Evolutionary conservation across 1,140 invertebrate species (phyloP).

Genomic region (Bombyx mandarina): DNA sequence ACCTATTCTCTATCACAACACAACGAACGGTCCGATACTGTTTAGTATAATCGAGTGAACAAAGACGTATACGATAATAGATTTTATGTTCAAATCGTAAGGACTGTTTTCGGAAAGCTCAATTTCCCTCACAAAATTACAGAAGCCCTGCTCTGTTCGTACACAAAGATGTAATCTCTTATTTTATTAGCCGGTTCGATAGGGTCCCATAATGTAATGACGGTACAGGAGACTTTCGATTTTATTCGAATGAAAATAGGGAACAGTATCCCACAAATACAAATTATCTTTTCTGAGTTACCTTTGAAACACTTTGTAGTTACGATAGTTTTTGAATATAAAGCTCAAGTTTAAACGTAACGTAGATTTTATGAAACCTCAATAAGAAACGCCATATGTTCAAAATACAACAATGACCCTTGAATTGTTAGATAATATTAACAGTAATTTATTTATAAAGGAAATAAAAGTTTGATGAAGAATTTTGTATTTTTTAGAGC

Average conservation of each 20-base stretch:
- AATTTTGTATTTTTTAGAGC: too few relatives aligned
- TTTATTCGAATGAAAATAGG: conserved; percentile 12
- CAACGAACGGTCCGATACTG: conserved; percentile 38
- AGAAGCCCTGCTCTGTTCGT: conserved; percentile 52
- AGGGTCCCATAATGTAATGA: conserved; percentile 21
- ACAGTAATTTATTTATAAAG: too few relatives aligned
- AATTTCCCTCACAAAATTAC: conserved; percentile 50
- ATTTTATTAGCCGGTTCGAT: conserved; percentile 60
- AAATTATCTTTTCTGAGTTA: conserved; percentile 10
- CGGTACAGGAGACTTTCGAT: conserved; percentile 19
- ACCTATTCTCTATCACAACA: conserved; percentile 44
- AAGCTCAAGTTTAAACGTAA: too few relatives aligned
- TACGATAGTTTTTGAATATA: conserved; percentile 2
- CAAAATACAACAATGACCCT: too few relatives aligned
- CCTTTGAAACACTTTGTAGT: conserved; percentile 13
- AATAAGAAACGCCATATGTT: too few relatives aligned
- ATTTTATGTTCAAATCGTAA: neutral
- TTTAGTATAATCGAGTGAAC: conserved; percentile 7
- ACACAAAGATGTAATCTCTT: conserved; percentile 65
- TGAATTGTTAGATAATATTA: too few relatives aligned
- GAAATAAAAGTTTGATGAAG: too few relatives aligned
- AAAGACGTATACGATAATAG: too few relatives aligned
- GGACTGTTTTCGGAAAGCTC: conserved; percentile 1
- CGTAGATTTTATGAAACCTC: too few relatives aligned
- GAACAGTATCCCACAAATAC: conserved; percentile 5